phyloP scores from a whole-genome alignment of 2,113 vertebrate species.

The Clinocottus analis region DNA sequence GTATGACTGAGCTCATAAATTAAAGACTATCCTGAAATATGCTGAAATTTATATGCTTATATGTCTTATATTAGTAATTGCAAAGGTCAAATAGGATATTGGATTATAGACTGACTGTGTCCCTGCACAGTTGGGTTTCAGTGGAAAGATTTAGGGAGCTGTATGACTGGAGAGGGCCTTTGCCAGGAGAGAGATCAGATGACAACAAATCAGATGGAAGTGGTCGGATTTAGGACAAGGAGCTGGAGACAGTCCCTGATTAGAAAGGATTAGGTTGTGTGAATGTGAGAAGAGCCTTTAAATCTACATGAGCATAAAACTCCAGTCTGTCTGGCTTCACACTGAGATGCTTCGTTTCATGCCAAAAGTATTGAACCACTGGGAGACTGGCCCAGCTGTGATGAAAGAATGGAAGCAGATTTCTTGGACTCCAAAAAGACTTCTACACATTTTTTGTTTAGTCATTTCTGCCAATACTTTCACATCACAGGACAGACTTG shows the following conservation, averaged over 20 bases:
- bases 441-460: not conserved
- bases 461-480: not conserved
- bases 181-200: constrained; percentile 6
- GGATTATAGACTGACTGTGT: not conserved
- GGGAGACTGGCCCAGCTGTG: not conserved
- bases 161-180: not conserved
- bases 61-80: not conserved
- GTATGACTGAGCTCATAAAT: not conserved
- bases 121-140: not conserved
- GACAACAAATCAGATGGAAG: constrained; percentile 29
- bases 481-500: not conserved
- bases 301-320: constrained; percentile 16
- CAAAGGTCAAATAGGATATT: not conserved
- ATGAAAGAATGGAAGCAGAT: constrained; percentile 20
- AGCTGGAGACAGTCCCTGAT: not conserved
- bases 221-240: constrained; percentile 2
- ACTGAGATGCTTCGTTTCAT: constrained; percentile 1
- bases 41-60: not conserved
- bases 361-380: constrained; percentile 29
- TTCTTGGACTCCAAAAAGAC: constrained; percentile 11
- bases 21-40: not conserved
- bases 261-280: not conserved
- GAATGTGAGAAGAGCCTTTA: constrained; percentile 23
- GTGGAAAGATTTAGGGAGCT: not conserved
- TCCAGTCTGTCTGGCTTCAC: constrained; percentile 1